Evolutionary conservation across 53 echinoderm and acorn worm species (phyloP), one percentile per base, ranked within the genome.

Genomic region (Echinarachnius parma): DNA sequence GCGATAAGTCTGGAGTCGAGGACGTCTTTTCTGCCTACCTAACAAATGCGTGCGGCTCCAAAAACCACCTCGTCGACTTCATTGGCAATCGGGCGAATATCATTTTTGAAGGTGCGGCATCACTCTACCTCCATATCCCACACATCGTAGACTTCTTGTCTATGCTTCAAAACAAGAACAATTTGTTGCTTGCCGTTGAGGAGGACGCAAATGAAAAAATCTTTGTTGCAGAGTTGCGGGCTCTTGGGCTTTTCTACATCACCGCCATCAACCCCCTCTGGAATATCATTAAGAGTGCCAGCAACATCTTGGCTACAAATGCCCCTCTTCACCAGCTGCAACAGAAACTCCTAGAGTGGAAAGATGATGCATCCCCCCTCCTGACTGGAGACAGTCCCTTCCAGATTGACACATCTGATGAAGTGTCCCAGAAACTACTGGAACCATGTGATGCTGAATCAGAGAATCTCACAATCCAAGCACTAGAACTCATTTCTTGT

Each of bases 81-180:
- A 21, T 84, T 22, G 84, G 84, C 19, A 84, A 84, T 28, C 24
- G 78, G 22, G 64, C 79, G 2, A 84, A 84, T 49, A 84, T 84
- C 30, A 9, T 78, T 3, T 84, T 84, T 19, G 79, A 84, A 72
- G 78, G 78, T 2, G 70, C 84, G 9, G 79, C 80, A 23, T 50
- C 65, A 3, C 28, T 66, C 2, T 86, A 65, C 49, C 80, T 62
- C 36, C 86, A 86, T 31, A 53, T 66, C 8, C 23, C 62, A n/a
- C 81, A 86, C 39, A 67, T 81, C 28, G 28, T 29, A 13, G 29
- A 33, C 3, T 81, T 86, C 45, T 4, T 86, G 3, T 4, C 30
- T 1, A 39, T 39, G 19, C 45, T 64, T 19, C 80, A 66, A 59
- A 57, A 56, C 31, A 49, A 68, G 16, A 84, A 84, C 31, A 32